Base-by-base conservation (phyloP, 2,797 vertebrate species). In the Pyrocephalus nanus region DNA sequence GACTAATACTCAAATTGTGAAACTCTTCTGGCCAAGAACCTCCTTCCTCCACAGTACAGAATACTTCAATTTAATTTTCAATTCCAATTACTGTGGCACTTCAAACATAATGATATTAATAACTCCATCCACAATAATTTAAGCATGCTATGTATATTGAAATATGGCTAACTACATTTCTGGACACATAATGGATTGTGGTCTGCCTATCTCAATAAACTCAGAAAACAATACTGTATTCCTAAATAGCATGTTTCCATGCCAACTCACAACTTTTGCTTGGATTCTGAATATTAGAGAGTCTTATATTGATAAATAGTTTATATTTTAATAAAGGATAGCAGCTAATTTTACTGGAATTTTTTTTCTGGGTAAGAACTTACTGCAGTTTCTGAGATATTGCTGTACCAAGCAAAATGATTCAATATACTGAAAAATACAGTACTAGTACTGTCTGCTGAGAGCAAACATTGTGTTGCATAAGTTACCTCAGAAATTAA, bases 401-500 rank as follows among this genome's bases (percentile, higher is more conserved):
- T 96, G 81, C 87, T 83, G 83, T 83, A 92, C 70, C 93, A 91
- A 93, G 79, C 70, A 88, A 30, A 80, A 74, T 47, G 65, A 77
- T 74, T 80, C 72, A 71, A 69, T 61, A 65, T 3, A 64, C 17
- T 86, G 50, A 92, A 88, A 93, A 77, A 95, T 22, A 79, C 4
- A 43, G 30, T 54, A 86, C 93, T 83, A 83, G 82, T 75, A 69
- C 43, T 79, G 67, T 40, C 77, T 96, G 75, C 47, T 0, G 4
- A 95, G 32, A 88, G 73, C 72, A 88, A 92, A 84, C 25, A 36
- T 1, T 29, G 36, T 45, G 42, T 78, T 91, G 79, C 23, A 0
- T 66, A 95, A 88, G 66, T 70, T 58, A 88, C 36, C 43, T 95
- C 73, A 62, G 70, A 92, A 95, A 95, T 92, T 81, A 88, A 86